Evolutionary conservation across 2,888 invertebrate species (phyloP), one percentile per base, ranked within the genome.

Genomic region (Hirtodrosophila duncani): DNA sequence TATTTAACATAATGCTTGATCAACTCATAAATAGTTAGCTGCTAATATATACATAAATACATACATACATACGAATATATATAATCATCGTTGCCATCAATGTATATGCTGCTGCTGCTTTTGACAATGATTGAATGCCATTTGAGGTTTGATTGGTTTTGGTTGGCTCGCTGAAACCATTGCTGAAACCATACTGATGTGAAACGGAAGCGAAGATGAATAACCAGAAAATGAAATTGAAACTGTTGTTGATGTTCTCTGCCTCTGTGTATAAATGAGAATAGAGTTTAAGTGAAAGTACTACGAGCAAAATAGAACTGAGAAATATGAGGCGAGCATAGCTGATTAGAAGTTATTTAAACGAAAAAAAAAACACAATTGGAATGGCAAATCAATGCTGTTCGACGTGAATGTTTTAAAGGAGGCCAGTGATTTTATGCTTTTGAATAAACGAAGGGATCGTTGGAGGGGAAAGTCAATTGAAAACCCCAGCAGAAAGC

Each of bases 91-190:
- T 21, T 45, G 48, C 21, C 46, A 37, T 20, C 38, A 18, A 21
- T 14, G 29, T 34, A 48, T 16, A 11, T 38, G 17, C 16, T 21
- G 34, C 50, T 56, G 51, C 53, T 59, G 52, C 39, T 45, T 37
- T 50, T 64, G 69, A 72, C 81, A 72, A 68, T 72, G 72, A 72
- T 80, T 68, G 81, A 80, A 64, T 58, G 39, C 43, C 59, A 44
- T 52, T 58, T 60, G 62, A 55, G 53, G 18, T 67, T 55, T 71
- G 64, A 80, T 72, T 64, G 64, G 67, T 79, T 53, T 50, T n/a
- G n/a, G 50, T 44, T 58, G 41, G 46, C 52, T 48, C 49, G 67
- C 70, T 67, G 46, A 48, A 64, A 65, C 53, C 56, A 56, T 60
- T 55, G 58, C 48, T 44, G n/a, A n/a, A 67, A 26, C 44, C 56